Percentiles rank a stretch among this genome's conserved stretches.
phyloP scores from a whole-genome alignment of 2,113 vertebrate species.

The Epinephelus moara region DNA sequence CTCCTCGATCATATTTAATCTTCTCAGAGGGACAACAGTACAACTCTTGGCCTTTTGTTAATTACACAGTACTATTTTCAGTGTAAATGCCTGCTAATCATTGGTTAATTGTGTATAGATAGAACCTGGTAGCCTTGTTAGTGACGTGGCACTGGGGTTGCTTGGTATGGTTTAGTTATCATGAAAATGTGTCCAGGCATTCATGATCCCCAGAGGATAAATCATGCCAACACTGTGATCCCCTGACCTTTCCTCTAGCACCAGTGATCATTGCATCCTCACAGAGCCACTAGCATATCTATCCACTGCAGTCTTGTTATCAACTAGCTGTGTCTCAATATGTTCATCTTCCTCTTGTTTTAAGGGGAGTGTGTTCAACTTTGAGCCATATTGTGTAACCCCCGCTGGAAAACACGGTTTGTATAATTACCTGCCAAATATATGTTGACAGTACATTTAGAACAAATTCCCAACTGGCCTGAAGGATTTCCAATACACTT shows the following conservation, averaged over 20 bases:
- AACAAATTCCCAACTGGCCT: constrained; percentile 43
- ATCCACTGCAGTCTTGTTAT: background rate
- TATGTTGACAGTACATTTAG: constrained; percentile 55
- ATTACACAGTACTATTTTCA: background rate
- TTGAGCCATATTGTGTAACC: background rate
- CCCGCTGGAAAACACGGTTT: constrained; percentile 15
- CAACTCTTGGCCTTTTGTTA: background rate
- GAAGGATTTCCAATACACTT: constrained; percentile 28
- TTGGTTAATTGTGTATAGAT: background rate
- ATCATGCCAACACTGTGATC: background rate
- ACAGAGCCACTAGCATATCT: background rate
- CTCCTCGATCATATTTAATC: background rate
- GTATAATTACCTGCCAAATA: constrained; percentile 35
- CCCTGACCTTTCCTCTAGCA: background rate
- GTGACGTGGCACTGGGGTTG: background rate
- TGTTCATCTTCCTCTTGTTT: constrained; percentile 14
- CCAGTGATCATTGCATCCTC: background rate
- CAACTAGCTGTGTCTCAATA: background rate
- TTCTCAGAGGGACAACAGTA: background rate
- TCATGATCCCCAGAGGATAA: background rate
- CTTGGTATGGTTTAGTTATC: background rate
- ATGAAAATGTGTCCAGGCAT: background rate
- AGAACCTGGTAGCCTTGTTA: background rate
- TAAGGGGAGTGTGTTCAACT: background rate
- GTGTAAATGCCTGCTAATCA: no score